These are phyloP conservation scores for Autographa pulchrina DNA, from an alignment of 2,888 invertebrate species.

Conservation along the genomic window DNA sequence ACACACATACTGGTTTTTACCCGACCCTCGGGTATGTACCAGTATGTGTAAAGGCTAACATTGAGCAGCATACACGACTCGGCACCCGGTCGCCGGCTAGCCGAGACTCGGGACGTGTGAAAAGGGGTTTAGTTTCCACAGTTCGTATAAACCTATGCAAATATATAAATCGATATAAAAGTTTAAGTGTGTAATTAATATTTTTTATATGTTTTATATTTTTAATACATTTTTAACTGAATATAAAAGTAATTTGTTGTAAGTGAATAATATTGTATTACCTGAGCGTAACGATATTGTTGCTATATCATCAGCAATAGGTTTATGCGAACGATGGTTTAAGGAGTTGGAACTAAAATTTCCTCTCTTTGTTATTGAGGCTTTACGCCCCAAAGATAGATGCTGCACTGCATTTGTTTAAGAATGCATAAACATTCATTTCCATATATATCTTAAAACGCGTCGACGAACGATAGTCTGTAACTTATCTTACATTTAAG, in stretches of 20 bases:
- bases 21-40: no score
- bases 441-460: constrained; percentile 66
- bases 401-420: constrained; percentile 84
- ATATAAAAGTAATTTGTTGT: neutral
- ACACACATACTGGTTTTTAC: no score
- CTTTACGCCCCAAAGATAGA: constrained; percentile 69
- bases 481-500: constrained; percentile 55
- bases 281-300: constrained; percentile 1
- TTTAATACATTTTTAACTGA: constrained; percentile 6
- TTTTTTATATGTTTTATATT: neutral
- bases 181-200: neutral
- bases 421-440: constrained; percentile 81
- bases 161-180: neutral
- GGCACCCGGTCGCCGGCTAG: neutral
- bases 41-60: no score
- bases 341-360: constrained; percentile 35
- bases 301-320: neutral
- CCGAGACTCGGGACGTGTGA: neutral
- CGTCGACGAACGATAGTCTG: constrained; percentile 67
- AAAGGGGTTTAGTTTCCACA: neutral
- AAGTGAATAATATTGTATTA: constrained; percentile 1
- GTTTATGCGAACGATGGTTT: neutral
- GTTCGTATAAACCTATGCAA: neutral
- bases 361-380: constrained; percentile 68
- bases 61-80: no score